phyloP scores from a whole-genome alignment of 2,797 vertebrate genomes.

The Kryptolebias ocellatus region DNA sequence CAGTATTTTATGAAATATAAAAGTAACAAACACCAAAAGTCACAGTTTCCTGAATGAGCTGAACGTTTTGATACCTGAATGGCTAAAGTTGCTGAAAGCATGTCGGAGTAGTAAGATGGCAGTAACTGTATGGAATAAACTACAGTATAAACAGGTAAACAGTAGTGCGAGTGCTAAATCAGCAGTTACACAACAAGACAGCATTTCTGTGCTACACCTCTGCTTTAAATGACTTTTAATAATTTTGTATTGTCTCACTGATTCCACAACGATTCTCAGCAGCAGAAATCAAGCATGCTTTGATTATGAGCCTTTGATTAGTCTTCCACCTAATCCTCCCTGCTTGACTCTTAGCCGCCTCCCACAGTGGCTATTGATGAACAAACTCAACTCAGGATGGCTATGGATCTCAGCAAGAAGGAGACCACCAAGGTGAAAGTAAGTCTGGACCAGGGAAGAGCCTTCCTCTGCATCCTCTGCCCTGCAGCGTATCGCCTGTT shows the following conservation, averaged over 20 bases:
- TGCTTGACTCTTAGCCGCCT: conserved; percentile 62
- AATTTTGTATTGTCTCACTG: neutral
- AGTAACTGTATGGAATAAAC: too few relatives aligned
- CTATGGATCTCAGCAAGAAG: conserved; percentile 84
- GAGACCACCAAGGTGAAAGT: conserved; percentile 79
- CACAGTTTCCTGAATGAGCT: too few relatives aligned
- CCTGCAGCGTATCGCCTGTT: conserved; percentile 27
- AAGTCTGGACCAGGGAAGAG: conserved; percentile 32
- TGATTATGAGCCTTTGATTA: conserved; percentile 33
- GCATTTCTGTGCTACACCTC: neutral
- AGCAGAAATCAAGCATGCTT: conserved; percentile 17
- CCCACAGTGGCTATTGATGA: conserved; percentile 88
- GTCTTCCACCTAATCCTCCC: conserved; percentile 45
- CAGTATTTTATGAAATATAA: too few relatives aligned
- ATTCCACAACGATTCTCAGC: conserved; percentile 14
- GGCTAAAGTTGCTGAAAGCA: too few relatives aligned
- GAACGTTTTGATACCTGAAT: too few relatives aligned
- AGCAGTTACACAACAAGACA: too few relatives aligned
- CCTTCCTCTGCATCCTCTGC: conserved; percentile 37
- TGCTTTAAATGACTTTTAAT: conserved; percentile 23
- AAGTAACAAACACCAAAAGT: too few relatives aligned
- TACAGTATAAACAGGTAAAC: too few relatives aligned
- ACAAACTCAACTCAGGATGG: conserved; percentile 94
- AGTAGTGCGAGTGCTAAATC: too few relatives aligned
- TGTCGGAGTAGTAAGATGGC: too few relatives aligned